Evolutionary conservation across 2,797 vertebrate genomes (phyloP).

Genomic region (Pelodytes ibericus): DNA sequence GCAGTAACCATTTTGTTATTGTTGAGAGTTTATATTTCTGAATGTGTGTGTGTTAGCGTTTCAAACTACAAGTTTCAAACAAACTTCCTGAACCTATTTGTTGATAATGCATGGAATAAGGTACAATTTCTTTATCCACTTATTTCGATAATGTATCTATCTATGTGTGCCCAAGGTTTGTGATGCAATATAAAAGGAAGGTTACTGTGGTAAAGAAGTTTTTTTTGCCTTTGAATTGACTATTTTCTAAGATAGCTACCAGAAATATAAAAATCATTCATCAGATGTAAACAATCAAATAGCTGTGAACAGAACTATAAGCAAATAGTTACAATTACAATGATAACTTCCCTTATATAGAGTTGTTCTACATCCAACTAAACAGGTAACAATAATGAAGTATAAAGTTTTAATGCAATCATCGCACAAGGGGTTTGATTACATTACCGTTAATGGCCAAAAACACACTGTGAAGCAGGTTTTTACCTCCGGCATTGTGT

Average conservation of each 20-base stretch:
- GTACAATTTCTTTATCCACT: too few species aligned
- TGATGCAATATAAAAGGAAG: background rate
- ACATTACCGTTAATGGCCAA: too few species aligned
- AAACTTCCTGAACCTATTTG: too few species aligned
- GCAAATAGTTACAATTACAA: background rate
- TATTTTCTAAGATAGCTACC: background rate
- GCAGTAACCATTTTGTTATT: background rate
- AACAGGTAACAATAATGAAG: background rate
- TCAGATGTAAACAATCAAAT: background rate
- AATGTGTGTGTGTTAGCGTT: background rate
- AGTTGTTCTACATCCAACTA: background rate
- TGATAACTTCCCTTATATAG: background rate
- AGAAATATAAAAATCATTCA: background rate
- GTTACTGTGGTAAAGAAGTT: background rate
- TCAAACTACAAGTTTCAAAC: background rate
- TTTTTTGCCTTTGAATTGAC: background rate
- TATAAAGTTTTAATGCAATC: too few species aligned
- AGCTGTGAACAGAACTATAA: background rate
- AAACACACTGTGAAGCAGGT: too few species aligned
- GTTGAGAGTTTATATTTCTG: background rate
- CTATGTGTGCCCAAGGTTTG: background rate
- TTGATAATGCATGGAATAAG: too few species aligned
- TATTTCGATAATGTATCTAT: too few species aligned
- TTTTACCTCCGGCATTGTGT: too few species aligned
- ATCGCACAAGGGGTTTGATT: too few species aligned